A percentile compares a stretch with the other conserved stretches of the same genome.
Conservation (phyloP, 1,140 invertebrate species). For the Lanistes nyassanus region DNA sequence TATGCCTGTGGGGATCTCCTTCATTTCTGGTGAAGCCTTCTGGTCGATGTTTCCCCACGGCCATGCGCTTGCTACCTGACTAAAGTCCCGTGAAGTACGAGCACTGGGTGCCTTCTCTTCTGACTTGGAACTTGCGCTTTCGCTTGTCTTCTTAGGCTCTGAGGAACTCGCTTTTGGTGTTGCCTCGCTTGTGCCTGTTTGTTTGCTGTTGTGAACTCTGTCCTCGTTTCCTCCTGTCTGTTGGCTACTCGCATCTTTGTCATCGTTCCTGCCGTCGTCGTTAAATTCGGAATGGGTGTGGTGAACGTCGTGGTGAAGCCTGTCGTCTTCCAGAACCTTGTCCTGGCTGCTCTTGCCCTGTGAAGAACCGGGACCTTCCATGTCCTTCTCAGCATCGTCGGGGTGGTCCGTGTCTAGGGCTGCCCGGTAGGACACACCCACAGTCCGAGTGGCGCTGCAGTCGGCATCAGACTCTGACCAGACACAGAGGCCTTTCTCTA, state of each 20-base stretch:
- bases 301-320: no score
- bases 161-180: background rate
- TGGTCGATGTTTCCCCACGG: constrained; percentile 8
- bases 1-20: background rate
- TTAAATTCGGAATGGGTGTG: no score
- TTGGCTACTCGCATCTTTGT: no score
- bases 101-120: background rate
- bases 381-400: no score
- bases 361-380: no score
- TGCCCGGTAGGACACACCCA: no score
- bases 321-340: no score
- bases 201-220: background rate
- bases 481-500: background rate
- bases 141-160: background rate
- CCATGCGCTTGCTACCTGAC: background rate
- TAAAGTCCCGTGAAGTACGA: background rate
- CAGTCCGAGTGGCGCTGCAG: no score
- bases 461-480: background rate
- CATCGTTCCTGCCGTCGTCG: no score
- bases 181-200: background rate
- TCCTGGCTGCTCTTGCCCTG: no score
- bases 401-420: no score
- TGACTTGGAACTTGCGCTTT: background rate
- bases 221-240: no score
- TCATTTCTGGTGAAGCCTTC: background rate